These are phyloP conservation scores for Platalea minor DNA, from an alignment of 2,797 vertebrate species.

Conservation along the genomic window DNA sequence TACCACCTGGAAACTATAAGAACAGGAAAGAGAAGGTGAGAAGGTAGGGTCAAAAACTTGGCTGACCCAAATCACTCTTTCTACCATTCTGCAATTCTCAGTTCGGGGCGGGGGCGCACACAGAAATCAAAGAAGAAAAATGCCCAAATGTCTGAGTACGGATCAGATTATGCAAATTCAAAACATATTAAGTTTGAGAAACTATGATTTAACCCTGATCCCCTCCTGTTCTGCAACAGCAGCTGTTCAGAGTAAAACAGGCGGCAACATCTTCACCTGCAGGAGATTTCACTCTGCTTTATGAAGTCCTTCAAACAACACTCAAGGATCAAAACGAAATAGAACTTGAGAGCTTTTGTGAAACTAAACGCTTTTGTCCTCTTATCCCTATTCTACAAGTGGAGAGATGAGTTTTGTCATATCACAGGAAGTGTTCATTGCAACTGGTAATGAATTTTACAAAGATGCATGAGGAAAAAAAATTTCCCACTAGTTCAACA, in stretches of 20 bases:
- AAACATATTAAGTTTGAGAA: not conserved
- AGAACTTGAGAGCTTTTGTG: not conserved
- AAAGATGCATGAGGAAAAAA: not conserved
- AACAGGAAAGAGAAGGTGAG: not conserved
- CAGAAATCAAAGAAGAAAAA: not conserved
- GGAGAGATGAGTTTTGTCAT: not conserved
- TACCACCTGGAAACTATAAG: not conserved
- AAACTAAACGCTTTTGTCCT: not conserved
- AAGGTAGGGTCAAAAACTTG: not conserved
- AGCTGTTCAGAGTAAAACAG: not conserved
- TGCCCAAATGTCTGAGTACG: not conserved
- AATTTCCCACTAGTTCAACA: not conserved
- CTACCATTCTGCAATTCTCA: not conserved
- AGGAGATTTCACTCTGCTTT: not conserved
- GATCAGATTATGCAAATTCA: not conserved
- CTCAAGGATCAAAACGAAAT: not conserved
- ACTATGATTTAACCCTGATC: not conserved
- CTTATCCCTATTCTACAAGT: not conserved
- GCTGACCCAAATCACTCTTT: not conserved
- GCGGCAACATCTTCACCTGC: not conserved
- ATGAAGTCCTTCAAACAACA: not conserved
- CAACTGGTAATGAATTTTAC: not conserved
- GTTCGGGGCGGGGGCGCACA: rapidly evolving
- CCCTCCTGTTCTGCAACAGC: not conserved
- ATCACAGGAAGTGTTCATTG: not conserved